These are phyloP conservation scores for Imbricaverruca yamaguchii DNA, from an alignment of 2,888 invertebrate species.

Conservation along the genomic window DNA sequence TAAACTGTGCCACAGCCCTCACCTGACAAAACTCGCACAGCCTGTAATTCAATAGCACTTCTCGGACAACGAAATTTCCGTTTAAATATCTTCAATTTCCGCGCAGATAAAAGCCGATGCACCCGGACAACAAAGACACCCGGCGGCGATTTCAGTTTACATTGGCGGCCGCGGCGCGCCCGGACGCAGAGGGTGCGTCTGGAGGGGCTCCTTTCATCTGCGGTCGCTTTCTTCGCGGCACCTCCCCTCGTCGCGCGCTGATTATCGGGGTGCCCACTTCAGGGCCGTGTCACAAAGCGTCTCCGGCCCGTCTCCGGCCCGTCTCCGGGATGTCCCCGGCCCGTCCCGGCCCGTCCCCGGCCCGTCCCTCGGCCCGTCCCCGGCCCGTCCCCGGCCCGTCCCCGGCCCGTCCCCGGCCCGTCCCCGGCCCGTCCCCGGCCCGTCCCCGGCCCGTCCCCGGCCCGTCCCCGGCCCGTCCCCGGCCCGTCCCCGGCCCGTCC, in stretches of 20 bases:
- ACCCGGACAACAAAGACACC: not conserved
- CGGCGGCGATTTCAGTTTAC: not conserved
- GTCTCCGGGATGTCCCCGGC: too few species aligned
- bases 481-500: too few species aligned
- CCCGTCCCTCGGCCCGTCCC: too few species aligned
- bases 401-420: too few species aligned
- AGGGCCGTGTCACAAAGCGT: not conserved
- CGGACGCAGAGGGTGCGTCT: not conserved
- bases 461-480: too few species aligned
- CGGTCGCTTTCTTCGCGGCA: not conserved
- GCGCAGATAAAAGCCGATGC: not conserved
- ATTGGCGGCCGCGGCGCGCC: too few species aligned
- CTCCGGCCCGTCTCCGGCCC: not conserved
- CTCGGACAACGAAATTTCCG: not conserved
- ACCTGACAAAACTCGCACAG: not conserved
- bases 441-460: too few species aligned
- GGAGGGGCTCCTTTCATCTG: not conserved
- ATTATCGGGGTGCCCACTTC: not conserved
- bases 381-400: too few species aligned
- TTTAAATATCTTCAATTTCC: slow-evolving; percentile 14
- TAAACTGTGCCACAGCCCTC: not conserved
- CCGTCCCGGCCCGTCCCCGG: too few species aligned
- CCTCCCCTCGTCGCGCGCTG: not conserved
- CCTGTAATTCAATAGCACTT: not conserved
- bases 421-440: too few species aligned